Base-by-base conservation (phyloP, 1,140 invertebrate genomes). In the Drosophila tristis region DNA sequence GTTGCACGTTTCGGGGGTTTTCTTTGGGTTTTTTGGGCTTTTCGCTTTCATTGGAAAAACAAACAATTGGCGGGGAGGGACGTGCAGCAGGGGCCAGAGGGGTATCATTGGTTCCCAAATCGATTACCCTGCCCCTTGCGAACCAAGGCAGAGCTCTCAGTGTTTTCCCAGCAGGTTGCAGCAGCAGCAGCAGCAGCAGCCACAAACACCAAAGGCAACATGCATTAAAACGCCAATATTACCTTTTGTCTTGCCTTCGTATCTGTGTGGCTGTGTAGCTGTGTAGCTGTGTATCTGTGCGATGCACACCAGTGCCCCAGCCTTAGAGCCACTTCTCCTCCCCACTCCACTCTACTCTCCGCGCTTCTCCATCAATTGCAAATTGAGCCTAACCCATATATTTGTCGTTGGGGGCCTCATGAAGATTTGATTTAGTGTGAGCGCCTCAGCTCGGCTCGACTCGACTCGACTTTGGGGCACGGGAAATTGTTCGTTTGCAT, bases 371-470 rank as follows among this genome's bases (percentile, higher is more conserved):
- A 63, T 16, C 29, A 31, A 47, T 61, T 55, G 78, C 74, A 81
- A 87, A 81, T 79, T 76, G 74, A 72, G 87, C 87, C 87, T 91
- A 89, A 91, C 87, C 87, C 87, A 91, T 90, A 91, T 91, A 90
- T 91, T 91, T 89, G 89, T 87, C 87, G 72, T 66, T 58, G 60
- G 64, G 57, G 62, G 63, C 50, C 82, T 87, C 66, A 80, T 87
- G 80, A 81, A 90, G 80, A 91, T 87, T 90, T 90, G 89, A 90
- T 90, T 91, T 89, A 80, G 71, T 76, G 70, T 82, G 64, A 82
- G 62, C 31, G 31, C 31, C 31, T 31, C 31, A 78, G 59, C 23
- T 23, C 15, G 31, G 16, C 31, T 39, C 31, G 54, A 13, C 11
- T 35, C 31, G 3, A 35, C 31, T 35, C 31, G 31, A 5, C 35